Percentiles rank a stretch among this genome's conserved stretches.
These are phyloP conservation scores for Zoanthus gigantus DNA, from an alignment of 92 coral and sea anemone species.

Conservation along the genomic window DNA sequence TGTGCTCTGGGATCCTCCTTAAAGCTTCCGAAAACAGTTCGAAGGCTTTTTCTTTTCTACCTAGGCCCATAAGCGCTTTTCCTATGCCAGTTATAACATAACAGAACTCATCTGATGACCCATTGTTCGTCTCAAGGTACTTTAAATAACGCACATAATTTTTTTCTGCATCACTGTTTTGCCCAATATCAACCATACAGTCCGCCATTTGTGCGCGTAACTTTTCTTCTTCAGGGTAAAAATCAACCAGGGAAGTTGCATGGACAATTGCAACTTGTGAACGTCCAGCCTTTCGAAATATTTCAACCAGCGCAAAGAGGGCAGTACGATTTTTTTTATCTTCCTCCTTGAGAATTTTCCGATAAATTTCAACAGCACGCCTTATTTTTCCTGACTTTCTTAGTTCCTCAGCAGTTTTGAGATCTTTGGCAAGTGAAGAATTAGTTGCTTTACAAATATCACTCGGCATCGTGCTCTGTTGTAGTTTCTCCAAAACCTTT, in stretches of 20 bases:
- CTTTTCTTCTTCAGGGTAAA: conserved; percentile 29
- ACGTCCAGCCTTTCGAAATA: conserved; percentile 51
- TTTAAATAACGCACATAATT: conserved; percentile 15
- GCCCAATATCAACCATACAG: conserved; percentile 47
- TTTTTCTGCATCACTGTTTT: conserved; percentile 23
- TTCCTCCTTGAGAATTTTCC: conserved; percentile 32
- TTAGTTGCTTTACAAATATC: background rate
- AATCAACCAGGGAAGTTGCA: conserved; percentile 36
- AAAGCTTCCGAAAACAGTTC: conserved; percentile 47
- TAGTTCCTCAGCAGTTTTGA: conserved; percentile 29
- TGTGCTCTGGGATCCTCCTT: conserved; percentile 39
- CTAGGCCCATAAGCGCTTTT: conserved; percentile 35
- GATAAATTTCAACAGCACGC: conserved; percentile 51
- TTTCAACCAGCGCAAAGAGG: conserved; percentile 54
- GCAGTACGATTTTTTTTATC: conserved; percentile 45
- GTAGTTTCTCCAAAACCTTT: conserved; percentile 2
- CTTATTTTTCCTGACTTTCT: conserved; percentile 40
- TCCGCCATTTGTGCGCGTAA: conserved; percentile 48
- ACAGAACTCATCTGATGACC: conserved; percentile 22
- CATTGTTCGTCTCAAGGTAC: conserved; percentile 14
- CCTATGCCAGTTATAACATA: conserved; percentile 53
- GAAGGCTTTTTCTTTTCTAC: conserved; percentile 37
- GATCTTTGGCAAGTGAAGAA: background rate
- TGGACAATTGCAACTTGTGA: conserved; percentile 51
- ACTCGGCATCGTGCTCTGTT: background rate